These are phyloP conservation scores for Tenthredo amoena DNA, from an alignment of 2,888 invertebrate genomes.

Conservation along the genomic window DNA sequence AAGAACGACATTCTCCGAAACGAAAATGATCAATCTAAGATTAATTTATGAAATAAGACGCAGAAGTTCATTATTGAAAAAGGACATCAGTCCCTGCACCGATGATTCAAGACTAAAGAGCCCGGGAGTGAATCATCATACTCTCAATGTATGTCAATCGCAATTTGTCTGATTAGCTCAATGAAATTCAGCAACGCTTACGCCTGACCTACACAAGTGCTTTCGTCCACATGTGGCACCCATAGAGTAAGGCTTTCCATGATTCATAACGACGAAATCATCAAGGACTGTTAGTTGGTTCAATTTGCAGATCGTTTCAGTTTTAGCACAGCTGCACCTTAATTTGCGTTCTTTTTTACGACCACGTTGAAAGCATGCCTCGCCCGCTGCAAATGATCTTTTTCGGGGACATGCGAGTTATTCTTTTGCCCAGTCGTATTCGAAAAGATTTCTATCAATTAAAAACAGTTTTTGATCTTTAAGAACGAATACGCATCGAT, in stretches of 20 bases:
- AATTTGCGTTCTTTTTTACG: not conserved
- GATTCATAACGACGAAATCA: not conserved
- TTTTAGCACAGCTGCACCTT: not conserved
- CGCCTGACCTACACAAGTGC: not conserved
- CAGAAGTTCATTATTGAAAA: not conserved
- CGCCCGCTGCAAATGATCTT: not conserved
- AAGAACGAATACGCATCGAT: not conserved
- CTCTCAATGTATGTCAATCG: slow-evolving; percentile 23
- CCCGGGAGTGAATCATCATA: slow-evolving; percentile 8
- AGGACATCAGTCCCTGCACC: not conserved
- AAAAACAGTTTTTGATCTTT: not conserved
- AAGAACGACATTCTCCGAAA: not conserved
- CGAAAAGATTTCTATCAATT: not conserved
- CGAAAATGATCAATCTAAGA: not conserved
- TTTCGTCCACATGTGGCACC: not conserved
- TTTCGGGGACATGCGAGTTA: not conserved
- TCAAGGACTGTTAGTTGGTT: not conserved
- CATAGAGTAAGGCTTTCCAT: not conserved
- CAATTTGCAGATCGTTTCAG: not conserved
- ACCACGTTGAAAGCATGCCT: not conserved
- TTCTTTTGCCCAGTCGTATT: not conserved
- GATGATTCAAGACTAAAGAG: not conserved
- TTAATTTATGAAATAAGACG: not conserved
- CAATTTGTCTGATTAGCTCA: slow-evolving; percentile 1
- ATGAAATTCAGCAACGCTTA: not conserved